Evolutionary conservation across 2,797 vertebrate genomes (phyloP).

Genomic region (Gymnocypris eckloni): DNA sequence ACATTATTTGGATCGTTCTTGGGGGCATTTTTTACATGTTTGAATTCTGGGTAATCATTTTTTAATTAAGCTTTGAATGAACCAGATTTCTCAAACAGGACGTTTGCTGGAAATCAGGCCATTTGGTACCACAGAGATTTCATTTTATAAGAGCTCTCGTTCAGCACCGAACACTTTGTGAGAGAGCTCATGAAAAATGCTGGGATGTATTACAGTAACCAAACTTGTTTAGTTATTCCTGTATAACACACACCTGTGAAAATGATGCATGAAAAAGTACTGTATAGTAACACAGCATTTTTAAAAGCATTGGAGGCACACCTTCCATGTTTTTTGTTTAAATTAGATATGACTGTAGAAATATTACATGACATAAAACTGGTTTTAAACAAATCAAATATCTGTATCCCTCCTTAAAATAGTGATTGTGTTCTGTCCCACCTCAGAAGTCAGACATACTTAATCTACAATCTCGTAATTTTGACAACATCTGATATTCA

Average conservation of each 20-base stretch:
- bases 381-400: not conserved
- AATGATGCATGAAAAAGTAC: not conserved
- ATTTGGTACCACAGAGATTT: constrained; percentile 6
- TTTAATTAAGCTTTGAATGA: constrained; percentile 8
- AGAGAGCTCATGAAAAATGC: not conserved
- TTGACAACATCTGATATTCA: not conserved
- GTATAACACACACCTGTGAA: not conserved
- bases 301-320: not conserved
- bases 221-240: not conserved
- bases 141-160: not conserved
- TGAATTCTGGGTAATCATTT: constrained; percentile 2
- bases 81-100: constrained; percentile 33
- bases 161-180: not conserved
- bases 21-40: not conserved
- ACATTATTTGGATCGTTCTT: constrained; percentile 27
- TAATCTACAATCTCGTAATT: not conserved
- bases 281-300: not conserved
- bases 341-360: not conserved
- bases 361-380: not conserved
- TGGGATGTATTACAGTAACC: not conserved
- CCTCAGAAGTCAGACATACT: not conserved
- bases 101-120: constrained; percentile 7
- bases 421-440: not conserved
- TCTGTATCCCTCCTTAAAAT: not conserved
- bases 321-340: not conserved